Conservation (phyloP, 2,888 invertebrate species). For the Latrodectus hesperus region DNA sequence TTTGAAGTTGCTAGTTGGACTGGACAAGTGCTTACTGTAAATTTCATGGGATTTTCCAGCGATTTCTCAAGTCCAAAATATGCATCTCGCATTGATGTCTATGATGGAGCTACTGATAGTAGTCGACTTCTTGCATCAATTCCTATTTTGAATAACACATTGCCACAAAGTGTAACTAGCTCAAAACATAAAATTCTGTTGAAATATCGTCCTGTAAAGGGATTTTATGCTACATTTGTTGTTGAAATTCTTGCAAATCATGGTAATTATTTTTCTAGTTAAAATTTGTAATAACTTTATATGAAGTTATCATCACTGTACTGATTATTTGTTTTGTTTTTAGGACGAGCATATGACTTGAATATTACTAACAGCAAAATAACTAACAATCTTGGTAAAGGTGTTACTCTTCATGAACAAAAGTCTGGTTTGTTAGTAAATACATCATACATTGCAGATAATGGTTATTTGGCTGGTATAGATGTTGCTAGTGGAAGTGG, state of each 20-base stretch:
- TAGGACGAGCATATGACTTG: conserved; percentile 86
- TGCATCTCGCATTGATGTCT: conserved; percentile 70
- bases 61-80: conserved; percentile 65
- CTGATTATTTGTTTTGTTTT: not conserved
- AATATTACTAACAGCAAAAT: conserved; percentile 89
- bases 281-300: not conserved
- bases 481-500: conserved; percentile 93
- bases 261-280: conserved; percentile 28
- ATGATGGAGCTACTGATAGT: conserved; percentile 74
- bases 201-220: conserved; percentile 84
- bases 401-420: conserved; percentile 93
- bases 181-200: conserved; percentile 87
- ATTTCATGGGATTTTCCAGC: conserved; percentile 87
- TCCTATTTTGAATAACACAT: conserved; percentile 86
- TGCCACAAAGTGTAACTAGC: conserved; percentile 91
- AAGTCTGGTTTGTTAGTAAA: conserved; percentile 91
- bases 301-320: not conserved
- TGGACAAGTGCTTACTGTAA: conserved; percentile 81
- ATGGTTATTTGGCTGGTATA: conserved; percentile 91
- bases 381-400: conserved; percentile 92
- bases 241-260: conserved; percentile 79
- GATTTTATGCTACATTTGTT: conserved; percentile 84
- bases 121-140: conserved; percentile 84
- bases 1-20: conserved; percentile 70
- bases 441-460: conserved; percentile 87